Evolutionary conservation across 2,113 vertebrate genomes (phyloP).

Genomic region (Phoxinus phoxinus): DNA sequence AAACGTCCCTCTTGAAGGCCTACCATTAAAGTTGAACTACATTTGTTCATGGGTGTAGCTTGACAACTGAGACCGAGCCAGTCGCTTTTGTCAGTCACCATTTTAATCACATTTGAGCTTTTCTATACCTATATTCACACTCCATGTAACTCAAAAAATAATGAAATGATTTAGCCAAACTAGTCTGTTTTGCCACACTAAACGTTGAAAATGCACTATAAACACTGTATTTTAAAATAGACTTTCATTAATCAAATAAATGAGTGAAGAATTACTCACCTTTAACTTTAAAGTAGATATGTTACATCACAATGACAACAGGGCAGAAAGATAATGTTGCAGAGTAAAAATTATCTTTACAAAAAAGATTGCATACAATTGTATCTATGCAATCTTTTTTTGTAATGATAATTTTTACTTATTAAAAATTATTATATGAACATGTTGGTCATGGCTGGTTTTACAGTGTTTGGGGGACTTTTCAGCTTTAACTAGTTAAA

Average conservation of each 20-base stretch:
- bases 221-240: not conserved
- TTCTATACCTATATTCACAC: not conserved
- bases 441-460: too few species aligned
- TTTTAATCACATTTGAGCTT: not conserved
- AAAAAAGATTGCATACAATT: not conserved
- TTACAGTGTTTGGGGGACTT: too few species aligned
- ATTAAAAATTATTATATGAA: too few species aligned
- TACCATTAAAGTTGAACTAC: not conserved
- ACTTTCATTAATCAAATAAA: not conserved
- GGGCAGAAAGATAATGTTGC: not conserved
- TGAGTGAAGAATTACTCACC: not conserved
- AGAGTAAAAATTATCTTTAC: not conserved
- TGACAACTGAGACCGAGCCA: too few species aligned
- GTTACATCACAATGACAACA: not conserved
- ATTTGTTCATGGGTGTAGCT: not conserved
- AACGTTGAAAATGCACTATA: not conserved
- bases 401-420: too few species aligned
- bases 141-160: not conserved
- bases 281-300: not conserved
- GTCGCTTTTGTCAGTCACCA: not conserved
- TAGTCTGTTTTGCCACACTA: not conserved
- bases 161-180: not conserved
- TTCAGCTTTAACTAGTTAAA: too few species aligned
- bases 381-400: too few species aligned
- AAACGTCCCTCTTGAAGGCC: not conserved